A percentile compares a stretch with the other conserved stretches of the same genome.
These are phyloP conservation scores for Rynchops niger DNA, from an alignment of 2,113 vertebrate genomes.

Conservation along the genomic window DNA sequence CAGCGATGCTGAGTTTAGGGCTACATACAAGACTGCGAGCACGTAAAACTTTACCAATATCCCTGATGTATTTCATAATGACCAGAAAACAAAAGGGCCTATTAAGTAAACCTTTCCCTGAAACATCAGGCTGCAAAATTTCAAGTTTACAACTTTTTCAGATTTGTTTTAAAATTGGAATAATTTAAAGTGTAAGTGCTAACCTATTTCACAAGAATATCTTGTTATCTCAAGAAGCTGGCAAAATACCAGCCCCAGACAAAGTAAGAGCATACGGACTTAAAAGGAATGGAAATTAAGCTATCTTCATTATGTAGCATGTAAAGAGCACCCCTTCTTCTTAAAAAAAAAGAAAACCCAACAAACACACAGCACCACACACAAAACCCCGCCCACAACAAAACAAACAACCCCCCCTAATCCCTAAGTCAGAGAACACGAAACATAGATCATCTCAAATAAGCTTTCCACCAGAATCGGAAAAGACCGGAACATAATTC, in stretches of 20 bases:
- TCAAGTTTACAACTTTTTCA: too few species aligned
- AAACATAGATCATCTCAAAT: background rate
- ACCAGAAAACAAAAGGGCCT: background rate
- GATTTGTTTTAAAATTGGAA: background rate
- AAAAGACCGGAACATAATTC: rapidly evolving
- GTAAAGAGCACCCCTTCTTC: background rate
- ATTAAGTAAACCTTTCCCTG: background rate
- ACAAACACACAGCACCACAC: background rate
- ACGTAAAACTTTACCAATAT: background rate
- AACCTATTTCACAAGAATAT: background rate
- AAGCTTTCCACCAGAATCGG: too few species aligned
- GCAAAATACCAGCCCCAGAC: background rate
- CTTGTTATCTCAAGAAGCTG: background rate
- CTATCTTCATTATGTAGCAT: background rate
- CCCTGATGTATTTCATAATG: background rate
- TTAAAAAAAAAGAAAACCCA: background rate
- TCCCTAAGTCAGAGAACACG: rapidly evolving
- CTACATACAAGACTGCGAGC: background rate
- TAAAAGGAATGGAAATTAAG: background rate
- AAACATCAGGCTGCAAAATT: background rate
- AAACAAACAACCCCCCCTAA: background rate
- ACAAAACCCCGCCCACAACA: background rate
- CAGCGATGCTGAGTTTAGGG: background rate
- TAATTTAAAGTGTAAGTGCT: background rate
- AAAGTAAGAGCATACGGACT: background rate